These are phyloP conservation scores for Pseudomyrmex sp. DNA, from an alignment of 1,140 invertebrate genomes.

Conservation along the genomic window DNA sequence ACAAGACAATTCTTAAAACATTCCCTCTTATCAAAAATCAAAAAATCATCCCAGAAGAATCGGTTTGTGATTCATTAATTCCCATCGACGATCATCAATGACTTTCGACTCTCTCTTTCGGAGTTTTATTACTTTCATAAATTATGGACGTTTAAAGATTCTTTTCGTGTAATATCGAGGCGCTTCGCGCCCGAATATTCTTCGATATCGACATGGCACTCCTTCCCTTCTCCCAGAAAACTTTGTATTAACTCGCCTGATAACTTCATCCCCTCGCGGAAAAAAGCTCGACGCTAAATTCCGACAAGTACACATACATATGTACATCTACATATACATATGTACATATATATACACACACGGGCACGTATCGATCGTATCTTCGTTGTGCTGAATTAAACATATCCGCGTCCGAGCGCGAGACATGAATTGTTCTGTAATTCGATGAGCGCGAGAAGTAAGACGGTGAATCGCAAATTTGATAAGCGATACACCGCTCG, in stretches of 20 bases:
- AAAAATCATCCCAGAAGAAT: no score
- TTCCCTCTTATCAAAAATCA: no score
- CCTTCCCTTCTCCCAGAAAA: neutral
- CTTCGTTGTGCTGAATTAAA: conserved; percentile 57
- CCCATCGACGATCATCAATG: no score
- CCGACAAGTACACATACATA: neutral
- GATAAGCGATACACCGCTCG: conserved; percentile 23
- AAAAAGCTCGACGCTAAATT: conserved; percentile 19
- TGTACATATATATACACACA: neutral
- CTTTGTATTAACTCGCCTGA: conserved; percentile 10
- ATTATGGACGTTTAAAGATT: neutral
- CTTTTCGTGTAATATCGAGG: neutral
- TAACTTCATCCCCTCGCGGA: neutral
- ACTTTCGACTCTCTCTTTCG: no score
- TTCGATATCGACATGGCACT: conserved; percentile 19
- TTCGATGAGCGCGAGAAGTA: conserved; percentile 56
- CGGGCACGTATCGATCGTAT: conserved; percentile 50
- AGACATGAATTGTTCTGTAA: conserved; percentile 34
- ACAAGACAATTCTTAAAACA: no score
- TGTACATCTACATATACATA: neutral
- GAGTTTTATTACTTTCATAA: no score
- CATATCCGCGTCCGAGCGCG: conserved; percentile 23
- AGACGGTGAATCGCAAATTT: conserved; percentile 46
- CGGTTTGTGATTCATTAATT: no score
- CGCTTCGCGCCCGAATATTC: conserved; percentile 17